phyloP scores from a whole-genome alignment of 35 echinoderm and acorn worm species.

The Anneissia japonica region DNA sequence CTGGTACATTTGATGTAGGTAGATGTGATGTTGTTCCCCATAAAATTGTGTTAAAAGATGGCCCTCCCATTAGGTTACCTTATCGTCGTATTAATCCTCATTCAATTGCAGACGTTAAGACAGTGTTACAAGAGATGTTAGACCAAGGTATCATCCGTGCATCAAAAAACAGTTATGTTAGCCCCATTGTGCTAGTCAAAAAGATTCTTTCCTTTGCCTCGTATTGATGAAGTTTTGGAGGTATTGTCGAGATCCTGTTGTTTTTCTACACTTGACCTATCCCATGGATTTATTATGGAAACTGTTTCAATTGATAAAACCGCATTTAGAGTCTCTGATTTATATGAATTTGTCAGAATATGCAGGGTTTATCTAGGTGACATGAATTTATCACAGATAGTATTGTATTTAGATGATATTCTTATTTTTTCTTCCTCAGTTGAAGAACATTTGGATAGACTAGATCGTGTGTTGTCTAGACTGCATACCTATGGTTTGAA shows the following conservation, averaged over 20 bases:
- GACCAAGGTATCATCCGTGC: constrained; percentile 9
- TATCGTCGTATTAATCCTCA: not conserved
- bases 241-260: not conserved
- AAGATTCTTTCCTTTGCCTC: constrained; percentile 12
- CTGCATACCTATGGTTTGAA: not conserved
- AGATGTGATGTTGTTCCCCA: constrained; percentile 22
- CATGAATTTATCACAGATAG: not conserved
- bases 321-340: constrained; percentile 10
- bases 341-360: not conserved
- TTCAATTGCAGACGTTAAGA: not conserved
- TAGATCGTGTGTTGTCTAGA: too few relatives aligned
- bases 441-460: too few relatives aligned
- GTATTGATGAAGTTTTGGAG: constrained; percentile 11
- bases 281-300: constrained; percentile 2
- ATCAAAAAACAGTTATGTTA: not conserved
- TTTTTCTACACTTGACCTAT: constrained; percentile 12
- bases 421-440: too few relatives aligned
- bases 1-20: constrained; percentile 12
- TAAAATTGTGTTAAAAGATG: constrained; percentile 12
- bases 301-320: not conserved
- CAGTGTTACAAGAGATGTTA: constrained; percentile 11
- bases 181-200: constrained; percentile 4
- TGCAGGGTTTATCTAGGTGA: not conserved
- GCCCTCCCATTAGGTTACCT: not conserved
- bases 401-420: not conserved